Conservation (phyloP, 64 coral and sea anemone species). For the Astreopora myriophthalma region DNA sequence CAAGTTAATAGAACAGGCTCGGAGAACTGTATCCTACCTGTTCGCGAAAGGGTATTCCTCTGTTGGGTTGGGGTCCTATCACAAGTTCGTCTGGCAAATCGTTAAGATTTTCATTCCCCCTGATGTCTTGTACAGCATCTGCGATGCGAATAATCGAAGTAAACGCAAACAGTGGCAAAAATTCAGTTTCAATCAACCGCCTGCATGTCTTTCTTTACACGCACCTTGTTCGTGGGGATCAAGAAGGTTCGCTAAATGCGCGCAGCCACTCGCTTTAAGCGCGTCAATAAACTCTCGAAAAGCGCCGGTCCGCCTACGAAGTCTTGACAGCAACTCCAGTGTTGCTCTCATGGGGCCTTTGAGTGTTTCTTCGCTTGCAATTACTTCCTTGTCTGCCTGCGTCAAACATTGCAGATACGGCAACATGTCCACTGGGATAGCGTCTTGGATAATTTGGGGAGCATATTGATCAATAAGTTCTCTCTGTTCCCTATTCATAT, state of each 20-base stretch:
- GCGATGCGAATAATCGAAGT: no score
- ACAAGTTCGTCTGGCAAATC: background rate
- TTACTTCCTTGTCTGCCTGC: slow-evolving; percentile 38
- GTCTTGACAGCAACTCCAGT: background rate
- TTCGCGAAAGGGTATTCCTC: background rate
- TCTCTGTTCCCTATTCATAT: slow-evolving; percentile 52
- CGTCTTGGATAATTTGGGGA: slow-evolving; percentile 31
- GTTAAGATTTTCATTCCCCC: background rate
- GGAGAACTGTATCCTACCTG: background rate
- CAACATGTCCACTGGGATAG: slow-evolving; percentile 67
- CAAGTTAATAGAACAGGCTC: no score
- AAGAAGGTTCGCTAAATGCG: slow-evolving; percentile 58
- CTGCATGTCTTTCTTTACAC: background rate
- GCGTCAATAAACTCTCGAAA: slow-evolving; percentile 60
- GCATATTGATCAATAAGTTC: background rate
- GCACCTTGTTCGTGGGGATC: background rate
- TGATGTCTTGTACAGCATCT: background rate
- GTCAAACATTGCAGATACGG: slow-evolving; percentile 68
- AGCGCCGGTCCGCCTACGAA: slow-evolving; percentile 20
- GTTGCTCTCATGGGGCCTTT: slow-evolving; percentile 45
- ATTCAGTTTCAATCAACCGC: no score
- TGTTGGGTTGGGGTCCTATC: background rate
- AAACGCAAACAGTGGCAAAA: no score
- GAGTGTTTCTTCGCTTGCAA: slow-evolving; percentile 47
- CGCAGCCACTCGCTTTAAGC: slow-evolving; percentile 33